phyloP scores from a whole-genome alignment of 2,113 vertebrate species.

The Laticauda laticaudata region DNA sequence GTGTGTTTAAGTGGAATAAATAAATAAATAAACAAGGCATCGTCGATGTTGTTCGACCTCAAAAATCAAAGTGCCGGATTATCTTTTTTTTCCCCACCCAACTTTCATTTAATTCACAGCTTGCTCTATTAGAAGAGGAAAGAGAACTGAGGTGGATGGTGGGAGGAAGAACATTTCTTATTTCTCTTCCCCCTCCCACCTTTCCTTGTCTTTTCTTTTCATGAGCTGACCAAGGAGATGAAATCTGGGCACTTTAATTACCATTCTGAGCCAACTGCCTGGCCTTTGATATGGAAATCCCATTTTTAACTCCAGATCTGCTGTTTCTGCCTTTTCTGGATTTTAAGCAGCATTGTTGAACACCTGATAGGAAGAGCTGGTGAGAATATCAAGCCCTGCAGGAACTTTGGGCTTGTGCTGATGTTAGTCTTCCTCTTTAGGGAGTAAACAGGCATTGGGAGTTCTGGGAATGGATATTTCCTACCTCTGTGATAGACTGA shows the following conservation, averaged over 20 bases:
- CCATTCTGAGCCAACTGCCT: constrained; percentile 90
- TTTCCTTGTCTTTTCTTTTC: constrained; percentile 70
- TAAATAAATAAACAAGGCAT: constrained; percentile 8
- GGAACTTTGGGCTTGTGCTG: constrained; percentile 52
- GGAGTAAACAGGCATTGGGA: background rate
- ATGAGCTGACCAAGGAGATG: constrained; percentile 90
- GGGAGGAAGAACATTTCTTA: constrained; percentile 61
- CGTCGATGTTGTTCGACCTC: constrained; percentile 66
- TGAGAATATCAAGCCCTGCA: constrained; percentile 49
- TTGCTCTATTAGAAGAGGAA: constrained; percentile 67
- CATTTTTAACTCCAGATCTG: constrained; percentile 78
- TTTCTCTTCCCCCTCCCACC: constrained; percentile 59
- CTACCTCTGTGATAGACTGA: background rate
- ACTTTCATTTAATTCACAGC: constrained; percentile 73
- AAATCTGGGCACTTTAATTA: constrained; percentile 95
- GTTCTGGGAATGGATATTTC: background rate
- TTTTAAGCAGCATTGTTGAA: constrained; percentile 87
- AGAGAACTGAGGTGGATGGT: constrained; percentile 35
- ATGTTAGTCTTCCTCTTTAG: background rate
- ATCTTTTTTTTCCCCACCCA: constrained; percentile 64
- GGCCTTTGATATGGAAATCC: constrained; percentile 99
- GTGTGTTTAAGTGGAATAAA: background rate
- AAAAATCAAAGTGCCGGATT: constrained; percentile 61
- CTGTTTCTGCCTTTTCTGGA: constrained; percentile 71
- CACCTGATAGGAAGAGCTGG: constrained; percentile 80